Conservation (phyloP, 37 sponge, comb jelly and placozoan species). For the Mnemiopsis leidyi region DNA sequence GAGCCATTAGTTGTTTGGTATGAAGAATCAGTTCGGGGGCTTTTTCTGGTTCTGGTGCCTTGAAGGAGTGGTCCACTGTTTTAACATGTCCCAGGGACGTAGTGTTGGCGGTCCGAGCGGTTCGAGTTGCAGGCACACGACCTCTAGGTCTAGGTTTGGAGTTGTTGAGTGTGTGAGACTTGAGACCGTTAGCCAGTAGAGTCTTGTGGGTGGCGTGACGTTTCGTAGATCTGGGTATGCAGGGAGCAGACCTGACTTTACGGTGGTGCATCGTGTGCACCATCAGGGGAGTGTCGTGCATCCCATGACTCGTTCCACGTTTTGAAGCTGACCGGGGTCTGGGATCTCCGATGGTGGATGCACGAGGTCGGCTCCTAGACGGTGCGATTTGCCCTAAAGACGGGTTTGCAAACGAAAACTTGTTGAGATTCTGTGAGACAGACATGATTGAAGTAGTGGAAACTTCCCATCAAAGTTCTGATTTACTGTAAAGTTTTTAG, state of each 20-base stretch:
- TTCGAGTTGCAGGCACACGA: background rate
- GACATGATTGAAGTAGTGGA: too few relatives aligned
- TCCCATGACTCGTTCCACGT: too few relatives aligned
- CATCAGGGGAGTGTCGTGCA: constrained; percentile 10
- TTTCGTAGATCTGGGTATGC: background rate
- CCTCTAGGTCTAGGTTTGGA: background rate
- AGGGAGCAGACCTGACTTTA: background rate
- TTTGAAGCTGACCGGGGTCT: background rate
- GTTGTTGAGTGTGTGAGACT: background rate
- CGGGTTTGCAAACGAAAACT: constrained; percentile 22
- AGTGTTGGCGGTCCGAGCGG: background rate
- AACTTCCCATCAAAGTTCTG: too few relatives aligned
- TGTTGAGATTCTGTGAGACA: background rate
- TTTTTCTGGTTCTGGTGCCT: background rate
- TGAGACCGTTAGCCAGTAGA: background rate
- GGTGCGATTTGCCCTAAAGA: background rate
- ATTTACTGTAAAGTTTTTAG: too few relatives aligned
- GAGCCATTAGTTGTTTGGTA: background rate
- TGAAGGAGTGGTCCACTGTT: background rate
- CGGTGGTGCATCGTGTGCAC: background rate
- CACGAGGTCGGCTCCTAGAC: background rate
- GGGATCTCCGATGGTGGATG: constrained; percentile 25
- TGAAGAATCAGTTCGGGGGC: background rate
- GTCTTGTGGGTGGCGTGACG: background rate
- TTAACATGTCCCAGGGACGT: background rate